Conservation (phyloP, 2,797 vertebrate species). For the Mus minutoides region DNA sequence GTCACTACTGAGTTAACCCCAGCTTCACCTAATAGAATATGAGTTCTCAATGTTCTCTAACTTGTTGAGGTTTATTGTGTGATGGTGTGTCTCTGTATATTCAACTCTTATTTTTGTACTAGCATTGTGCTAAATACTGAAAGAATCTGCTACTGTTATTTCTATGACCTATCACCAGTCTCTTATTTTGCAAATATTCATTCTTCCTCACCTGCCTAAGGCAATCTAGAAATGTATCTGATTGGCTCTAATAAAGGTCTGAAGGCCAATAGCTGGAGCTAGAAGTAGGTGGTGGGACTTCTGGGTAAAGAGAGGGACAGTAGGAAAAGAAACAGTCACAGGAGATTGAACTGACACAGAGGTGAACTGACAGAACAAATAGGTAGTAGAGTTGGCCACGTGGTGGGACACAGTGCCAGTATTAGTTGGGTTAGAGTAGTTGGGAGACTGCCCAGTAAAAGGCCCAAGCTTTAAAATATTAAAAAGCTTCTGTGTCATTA, state of each 20-base stretch:
- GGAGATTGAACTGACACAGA: background rate
- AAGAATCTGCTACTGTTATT: background rate
- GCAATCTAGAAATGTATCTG: background rate
- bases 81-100: background rate
- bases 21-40: constrained; percentile 33
- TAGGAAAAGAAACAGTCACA: background rate
- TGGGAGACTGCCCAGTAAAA: background rate
- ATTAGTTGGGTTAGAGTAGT: background rate
- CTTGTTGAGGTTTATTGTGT: background rate
- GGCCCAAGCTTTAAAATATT: background rate
- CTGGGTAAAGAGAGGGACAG: background rate
- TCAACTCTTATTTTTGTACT: background rate
- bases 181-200: background rate
- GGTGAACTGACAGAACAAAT: background rate
- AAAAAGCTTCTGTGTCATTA: background rate
- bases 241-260: background rate
- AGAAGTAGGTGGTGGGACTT: background rate
- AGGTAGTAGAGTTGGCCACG: background rate
- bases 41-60: background rate
- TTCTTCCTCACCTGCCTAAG: background rate
- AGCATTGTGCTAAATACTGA: background rate
- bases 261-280: background rate
- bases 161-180: background rate
- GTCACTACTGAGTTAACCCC: background rate
- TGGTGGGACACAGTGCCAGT: background rate